A percentile compares a stretch with the other conserved stretches of the same genome.
phyloP scores from a whole-genome alignment of 1,140 invertebrate genomes.

The Aradophagus sp. region DNA sequence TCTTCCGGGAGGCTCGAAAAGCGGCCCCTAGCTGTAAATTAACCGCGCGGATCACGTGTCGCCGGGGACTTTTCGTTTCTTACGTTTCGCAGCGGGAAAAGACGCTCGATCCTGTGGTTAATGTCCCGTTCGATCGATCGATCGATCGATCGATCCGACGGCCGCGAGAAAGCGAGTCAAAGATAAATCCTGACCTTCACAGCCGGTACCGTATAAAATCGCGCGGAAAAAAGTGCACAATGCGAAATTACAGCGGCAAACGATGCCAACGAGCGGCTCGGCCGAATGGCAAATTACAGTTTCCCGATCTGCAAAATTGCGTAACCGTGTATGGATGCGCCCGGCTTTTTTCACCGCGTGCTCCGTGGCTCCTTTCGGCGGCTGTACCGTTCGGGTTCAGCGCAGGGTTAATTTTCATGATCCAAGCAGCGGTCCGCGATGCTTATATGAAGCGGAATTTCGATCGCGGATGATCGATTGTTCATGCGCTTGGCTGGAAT shows the following conservation, averaged over 20 bases:
- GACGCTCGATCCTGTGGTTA: conserved; percentile 67
- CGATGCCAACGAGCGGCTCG: conserved; percentile 49
- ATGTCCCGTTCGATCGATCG: conserved; percentile 69
- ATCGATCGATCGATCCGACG: conserved; percentile 59
- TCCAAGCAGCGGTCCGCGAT: no score
- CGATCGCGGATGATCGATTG: no score
- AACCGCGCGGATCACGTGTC: conserved; percentile 62
- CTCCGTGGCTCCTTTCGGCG: no score
- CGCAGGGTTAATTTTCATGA: no score
- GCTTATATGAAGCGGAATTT: no score
- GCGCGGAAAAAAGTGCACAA: conserved; percentile 39
- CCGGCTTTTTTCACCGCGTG: conserved; percentile 12
- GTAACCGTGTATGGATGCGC: conserved; percentile 46
- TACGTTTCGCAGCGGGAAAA: conserved; percentile 25
- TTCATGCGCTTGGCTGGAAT: no score
- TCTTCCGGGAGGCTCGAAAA: conserved; percentile 38
- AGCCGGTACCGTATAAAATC: conserved; percentile 42
- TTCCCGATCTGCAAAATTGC: conserved; percentile 52
- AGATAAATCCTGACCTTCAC: conserved; percentile 55
- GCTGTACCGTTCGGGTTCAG: no score
- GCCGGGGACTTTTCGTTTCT: conserved; percentile 46
- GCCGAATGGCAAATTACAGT: conserved; percentile 49
- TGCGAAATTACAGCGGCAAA: conserved; percentile 47
- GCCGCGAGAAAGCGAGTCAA: conserved; percentile 52
- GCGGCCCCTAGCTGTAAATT: conserved; percentile 69